Evolutionary conservation across 2,888 invertebrate species (phyloP).

Genomic region (Corbicula japonica): DNA sequence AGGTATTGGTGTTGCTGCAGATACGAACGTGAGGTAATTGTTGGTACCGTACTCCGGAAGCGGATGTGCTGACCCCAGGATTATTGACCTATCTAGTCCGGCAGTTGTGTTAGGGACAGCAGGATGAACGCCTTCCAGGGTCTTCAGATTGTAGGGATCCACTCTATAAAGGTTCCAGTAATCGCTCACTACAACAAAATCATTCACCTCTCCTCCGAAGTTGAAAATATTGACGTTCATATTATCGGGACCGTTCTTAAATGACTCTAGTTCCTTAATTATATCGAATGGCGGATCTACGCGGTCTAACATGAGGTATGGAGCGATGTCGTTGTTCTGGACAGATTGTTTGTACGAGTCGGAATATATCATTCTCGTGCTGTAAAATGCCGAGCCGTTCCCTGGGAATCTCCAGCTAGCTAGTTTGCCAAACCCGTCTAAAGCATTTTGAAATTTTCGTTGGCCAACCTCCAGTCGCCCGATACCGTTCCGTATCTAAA

Average conservation of each 20-base stretch:
- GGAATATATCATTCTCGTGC: constrained; percentile 74
- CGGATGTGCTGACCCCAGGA: constrained; percentile 81
- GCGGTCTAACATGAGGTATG: constrained; percentile 75
- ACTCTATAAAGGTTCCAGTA: constrained; percentile 80
- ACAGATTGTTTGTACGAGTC: constrained; percentile 74
- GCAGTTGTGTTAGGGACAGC: constrained; percentile 31
- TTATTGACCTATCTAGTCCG: constrained; percentile 12
- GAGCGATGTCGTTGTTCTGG: constrained; percentile 70
- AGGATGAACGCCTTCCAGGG: constrained; percentile 63
- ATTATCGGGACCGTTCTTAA: constrained; percentile 79
- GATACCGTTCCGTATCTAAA: constrained; percentile 81
- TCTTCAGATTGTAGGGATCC: constrained; percentile 68
- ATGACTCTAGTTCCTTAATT: constrained; percentile 64
- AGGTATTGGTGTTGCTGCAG: constrained; percentile 71
- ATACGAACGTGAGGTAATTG: constrained; percentile 73
- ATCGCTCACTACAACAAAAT: constrained; percentile 78
- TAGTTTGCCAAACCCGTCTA: constrained; percentile 82
- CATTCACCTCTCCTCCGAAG: constrained; percentile 22
- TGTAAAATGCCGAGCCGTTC: constrained; percentile 71
- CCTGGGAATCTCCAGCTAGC: constrained; percentile 75
- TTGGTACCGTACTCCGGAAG: constrained; percentile 77
- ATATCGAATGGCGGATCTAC: constrained; percentile 73
- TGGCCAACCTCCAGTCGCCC: constrained; percentile 78
- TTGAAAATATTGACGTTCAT: constrained; percentile 80
- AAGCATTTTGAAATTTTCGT: constrained; percentile 72